Evolutionary conservation across 2,797 vertebrate species (phyloP).

Genomic region (Micromesistius poutassou): DNA sequence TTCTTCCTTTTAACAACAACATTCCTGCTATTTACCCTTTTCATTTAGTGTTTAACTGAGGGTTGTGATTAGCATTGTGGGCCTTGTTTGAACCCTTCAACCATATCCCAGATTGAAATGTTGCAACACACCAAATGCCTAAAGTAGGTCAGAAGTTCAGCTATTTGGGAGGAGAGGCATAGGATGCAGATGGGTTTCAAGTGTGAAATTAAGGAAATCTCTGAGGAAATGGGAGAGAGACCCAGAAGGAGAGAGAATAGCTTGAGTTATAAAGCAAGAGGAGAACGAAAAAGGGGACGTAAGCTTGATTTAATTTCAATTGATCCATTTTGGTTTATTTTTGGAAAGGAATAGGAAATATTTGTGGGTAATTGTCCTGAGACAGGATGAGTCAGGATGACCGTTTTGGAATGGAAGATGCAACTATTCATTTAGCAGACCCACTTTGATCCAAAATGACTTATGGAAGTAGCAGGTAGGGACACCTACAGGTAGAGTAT

Average conservation of each 20-base stretch:
- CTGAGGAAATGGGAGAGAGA: no score
- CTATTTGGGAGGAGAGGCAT: no score
- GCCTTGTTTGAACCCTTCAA: not conserved
- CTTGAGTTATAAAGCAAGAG: no score
- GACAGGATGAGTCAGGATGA: not conserved
- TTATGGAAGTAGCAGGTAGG: not conserved
- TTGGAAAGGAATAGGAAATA: not conserved
- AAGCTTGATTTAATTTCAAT: not conserved
- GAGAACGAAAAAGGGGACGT: not conserved
- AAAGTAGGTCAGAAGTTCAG: no score
- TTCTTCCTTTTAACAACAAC: not conserved
- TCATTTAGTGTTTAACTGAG: not conserved
- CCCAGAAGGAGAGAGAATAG: no score
- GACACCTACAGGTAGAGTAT: not conserved
- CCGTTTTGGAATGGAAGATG: not conserved
- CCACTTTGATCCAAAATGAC: not conserved
- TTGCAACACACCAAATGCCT: no score
- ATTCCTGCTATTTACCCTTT: not conserved
- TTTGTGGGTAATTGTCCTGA: not conserved
- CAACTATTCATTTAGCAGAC: not conserved
- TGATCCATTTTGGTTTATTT: not conserved
- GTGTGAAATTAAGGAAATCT: no score
- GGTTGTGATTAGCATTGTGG: no score
- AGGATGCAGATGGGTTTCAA: no score
- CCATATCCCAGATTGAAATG: no score